phyloP scores from a whole-genome alignment of 1,140 invertebrate species.

The Drosophila auraria region DNA sequence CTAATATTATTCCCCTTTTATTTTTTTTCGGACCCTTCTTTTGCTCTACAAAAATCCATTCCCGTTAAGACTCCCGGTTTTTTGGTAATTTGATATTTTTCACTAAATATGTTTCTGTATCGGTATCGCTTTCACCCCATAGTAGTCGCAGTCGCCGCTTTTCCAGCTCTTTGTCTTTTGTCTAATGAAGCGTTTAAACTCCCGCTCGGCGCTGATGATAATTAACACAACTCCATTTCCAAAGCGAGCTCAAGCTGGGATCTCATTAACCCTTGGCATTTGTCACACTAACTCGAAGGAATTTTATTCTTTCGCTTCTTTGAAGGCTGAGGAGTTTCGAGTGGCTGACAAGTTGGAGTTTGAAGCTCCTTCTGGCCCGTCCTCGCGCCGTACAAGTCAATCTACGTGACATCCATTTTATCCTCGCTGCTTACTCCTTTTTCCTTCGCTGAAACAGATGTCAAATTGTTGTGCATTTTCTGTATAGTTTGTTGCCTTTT shows the following conservation, averaged over 20 bases:
- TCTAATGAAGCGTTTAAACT: constrained; percentile 79
- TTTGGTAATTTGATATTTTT: constrained; percentile 67
- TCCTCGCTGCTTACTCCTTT: constrained; percentile 26
- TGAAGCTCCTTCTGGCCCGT: constrained; percentile 22
- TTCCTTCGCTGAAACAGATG: constrained; percentile 73
- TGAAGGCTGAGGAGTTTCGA: constrained; percentile 21
- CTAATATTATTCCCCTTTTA: constrained; percentile 27
- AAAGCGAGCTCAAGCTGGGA: constrained; percentile 24
- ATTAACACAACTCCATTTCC: constrained; percentile 74
- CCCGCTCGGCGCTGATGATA: constrained; percentile 65
- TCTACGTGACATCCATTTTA: constrained; percentile 73
- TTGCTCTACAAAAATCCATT: constrained; percentile 26
- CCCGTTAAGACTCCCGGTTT: constrained; percentile 27
- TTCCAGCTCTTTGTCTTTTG: constrained; percentile 22
- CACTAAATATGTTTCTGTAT: constrained; percentile 42
- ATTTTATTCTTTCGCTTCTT: constrained; percentile 21
- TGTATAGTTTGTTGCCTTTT: constrained; percentile 39
- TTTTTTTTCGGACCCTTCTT: not conserved
- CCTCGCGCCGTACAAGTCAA: constrained; percentile 63
- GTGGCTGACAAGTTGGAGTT: constrained; percentile 32
- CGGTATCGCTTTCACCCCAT: constrained; percentile 56
- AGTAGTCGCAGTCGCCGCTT: not conserved
- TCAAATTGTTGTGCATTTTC: constrained; percentile 77
- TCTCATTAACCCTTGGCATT: constrained; percentile 81
- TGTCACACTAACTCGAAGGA: constrained; percentile 55